Evolutionary conservation across 2,888 invertebrate species (phyloP), one percentile per base, ranked within the genome.

Genomic region (Galeruca laticollis): DNA sequence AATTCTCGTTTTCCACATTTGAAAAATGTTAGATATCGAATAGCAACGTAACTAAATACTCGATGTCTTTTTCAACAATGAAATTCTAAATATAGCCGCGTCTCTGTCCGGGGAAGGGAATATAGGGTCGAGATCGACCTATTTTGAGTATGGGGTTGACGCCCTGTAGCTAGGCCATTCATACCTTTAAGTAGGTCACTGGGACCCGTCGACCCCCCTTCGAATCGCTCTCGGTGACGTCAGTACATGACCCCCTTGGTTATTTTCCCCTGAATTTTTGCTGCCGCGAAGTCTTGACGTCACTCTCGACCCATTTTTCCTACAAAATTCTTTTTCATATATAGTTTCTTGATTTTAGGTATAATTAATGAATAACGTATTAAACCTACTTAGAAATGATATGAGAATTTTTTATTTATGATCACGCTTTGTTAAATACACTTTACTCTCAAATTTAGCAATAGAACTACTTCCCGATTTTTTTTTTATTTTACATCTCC

Each of bases 111-210:
- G 69, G 61, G 54, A 54, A 26, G 54, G n/a, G 40, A n/a, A 54
- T 54, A 54, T 54, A 49, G 59, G 68, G 56, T 73, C 70, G 76
- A 77, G 76, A 60, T 59, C 73, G 81, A 81, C 81, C 81, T 76
- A 81, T 69, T 76, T 79, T 78, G 69, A 60, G 69, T 35, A 31
- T 18, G 73, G 78, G 81, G 81, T 80, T 82, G 81, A 80, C 80
- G 82, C 76, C 82, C 83, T 80, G 75, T 71, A 80, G 76, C 76
- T 73, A 76, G 78, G 76, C 80, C 81, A 81, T 81, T 81, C 81
- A 81, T 81, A 75, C 77, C 75, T 75, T 74, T 68, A 77, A 75
- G 59, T 77, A 69, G 78, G 78, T 76, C 77, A 76, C 40, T 21
- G 66, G 59, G 47, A 37, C 65, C 61, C 65, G 26, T 40, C 49